Percentiles rank a stretch among this genome's conserved stretches.
Evolutionary conservation across 2,888 invertebrate species (phyloP).

Genomic region (Synergus itoensis): DNA sequence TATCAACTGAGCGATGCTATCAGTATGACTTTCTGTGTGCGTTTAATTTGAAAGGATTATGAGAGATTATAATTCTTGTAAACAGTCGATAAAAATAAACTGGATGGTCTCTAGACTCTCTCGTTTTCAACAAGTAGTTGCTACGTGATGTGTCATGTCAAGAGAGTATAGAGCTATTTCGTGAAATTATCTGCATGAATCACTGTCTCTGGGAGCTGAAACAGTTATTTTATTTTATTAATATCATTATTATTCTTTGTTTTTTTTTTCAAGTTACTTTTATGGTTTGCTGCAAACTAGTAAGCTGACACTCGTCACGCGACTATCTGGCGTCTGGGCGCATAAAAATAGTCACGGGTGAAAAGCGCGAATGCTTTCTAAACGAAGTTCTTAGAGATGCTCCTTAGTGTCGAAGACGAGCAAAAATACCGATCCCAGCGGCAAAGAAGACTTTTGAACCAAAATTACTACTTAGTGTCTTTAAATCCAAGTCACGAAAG

Average conservation of each 20-base stretch:
- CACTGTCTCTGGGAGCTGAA: conserved; percentile 43
- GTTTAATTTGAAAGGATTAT: neutral
- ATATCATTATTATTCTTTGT: too few species aligned
- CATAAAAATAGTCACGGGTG: conserved; percentile 51
- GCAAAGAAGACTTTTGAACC: neutral
- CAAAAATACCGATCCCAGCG: conserved; percentile 54
- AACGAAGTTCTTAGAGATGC: conserved; percentile 16
- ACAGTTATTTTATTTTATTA: conserved; percentile 20
- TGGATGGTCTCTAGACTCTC: neutral
- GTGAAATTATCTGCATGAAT: conserved; percentile 28
- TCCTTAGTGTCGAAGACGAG: conserved; percentile 46
- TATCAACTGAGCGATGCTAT: neutral
- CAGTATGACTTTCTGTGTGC: neutral
- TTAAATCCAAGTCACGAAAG: neutral
- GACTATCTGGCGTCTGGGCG: conserved; percentile 44
- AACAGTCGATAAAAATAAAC: neutral
- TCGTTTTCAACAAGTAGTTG: neutral
- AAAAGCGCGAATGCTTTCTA: conserved; percentile 54
- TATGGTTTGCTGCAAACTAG: conserved; percentile 33
- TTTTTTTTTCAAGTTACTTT: conserved; percentile 26
- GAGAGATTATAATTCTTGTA: neutral
- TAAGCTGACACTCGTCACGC: conserved; percentile 51
- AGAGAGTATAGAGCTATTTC: neutral
- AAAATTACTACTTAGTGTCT: neutral
- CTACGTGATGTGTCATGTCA: neutral